Evolutionary conservation across 2,888 invertebrate species (phyloP).

Genomic region (Cheilosia grossa): DNA sequence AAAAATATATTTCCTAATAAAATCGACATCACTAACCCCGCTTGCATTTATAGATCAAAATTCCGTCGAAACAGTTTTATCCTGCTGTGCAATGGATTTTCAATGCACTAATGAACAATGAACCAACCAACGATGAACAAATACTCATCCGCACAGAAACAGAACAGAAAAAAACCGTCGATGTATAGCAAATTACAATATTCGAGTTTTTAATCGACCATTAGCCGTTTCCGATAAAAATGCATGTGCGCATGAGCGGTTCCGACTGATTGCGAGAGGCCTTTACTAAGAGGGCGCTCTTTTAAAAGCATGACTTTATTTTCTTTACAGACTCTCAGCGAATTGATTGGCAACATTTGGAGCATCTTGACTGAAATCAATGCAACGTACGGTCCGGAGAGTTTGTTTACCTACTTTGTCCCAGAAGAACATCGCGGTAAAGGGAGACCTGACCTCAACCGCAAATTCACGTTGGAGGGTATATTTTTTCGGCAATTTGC

Average conservation of each 20-base stretch:
- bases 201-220: constrained; percentile 72
- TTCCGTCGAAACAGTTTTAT: constrained; percentile 42
- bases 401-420: too few species aligned
- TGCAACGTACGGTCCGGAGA: too few species aligned
- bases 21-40: constrained; percentile 15
- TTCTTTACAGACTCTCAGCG: too few species aligned
- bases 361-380: too few species aligned
- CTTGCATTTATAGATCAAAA: background rate
- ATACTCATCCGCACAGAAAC: constrained; percentile 16
- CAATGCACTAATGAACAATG: constrained; percentile 72
- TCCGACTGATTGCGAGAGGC: background rate
- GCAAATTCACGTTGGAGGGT: too few species aligned
- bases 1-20: constrained; percentile 62
- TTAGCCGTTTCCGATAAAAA: constrained; percentile 54
- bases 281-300: background rate
- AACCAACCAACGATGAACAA: constrained; percentile 60
- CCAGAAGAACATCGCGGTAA: too few species aligned
- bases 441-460: too few species aligned
- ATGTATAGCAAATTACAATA: constrained; percentile 57
- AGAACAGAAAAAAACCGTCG: constrained; percentile 5
- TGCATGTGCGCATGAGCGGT: constrained; percentile 32
- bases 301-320: background rate
- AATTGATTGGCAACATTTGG: too few species aligned
- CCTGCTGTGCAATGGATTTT: constrained; percentile 57
- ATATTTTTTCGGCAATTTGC: too few species aligned